Evolutionary conservation across 2,888 invertebrate species (phyloP).

Genomic region (Tigriopus californicus): DNA sequence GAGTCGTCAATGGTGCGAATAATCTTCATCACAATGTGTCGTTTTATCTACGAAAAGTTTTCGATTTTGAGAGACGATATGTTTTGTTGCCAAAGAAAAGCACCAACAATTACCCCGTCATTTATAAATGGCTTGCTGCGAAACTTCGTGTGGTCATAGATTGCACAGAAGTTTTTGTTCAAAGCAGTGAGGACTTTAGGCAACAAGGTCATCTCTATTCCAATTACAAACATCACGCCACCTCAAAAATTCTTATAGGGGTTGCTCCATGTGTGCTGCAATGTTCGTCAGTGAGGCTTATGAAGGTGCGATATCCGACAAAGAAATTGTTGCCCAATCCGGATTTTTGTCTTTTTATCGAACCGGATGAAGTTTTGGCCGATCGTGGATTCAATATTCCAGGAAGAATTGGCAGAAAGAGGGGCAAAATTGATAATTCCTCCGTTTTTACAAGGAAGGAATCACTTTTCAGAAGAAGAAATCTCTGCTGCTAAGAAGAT

Average conservation of each 20-base stretch:
- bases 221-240: not conserved
- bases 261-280: not conserved
- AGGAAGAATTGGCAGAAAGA: not conserved
- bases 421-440: not conserved
- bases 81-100: too few species aligned
- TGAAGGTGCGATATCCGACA: too few species aligned
- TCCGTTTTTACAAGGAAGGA: not conserved
- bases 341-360: too few species aligned
- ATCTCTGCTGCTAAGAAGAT: not conserved
- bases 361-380: too few species aligned
- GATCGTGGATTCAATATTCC: not conserved
- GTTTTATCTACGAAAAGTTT: not conserved
- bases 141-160: not conserved
- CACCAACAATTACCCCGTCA: not conserved
- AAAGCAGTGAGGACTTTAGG: not conserved
- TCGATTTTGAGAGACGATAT: too few species aligned
- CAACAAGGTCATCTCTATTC: not conserved
- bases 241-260: not conserved
- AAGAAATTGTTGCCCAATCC: too few species aligned
- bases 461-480: not conserved
- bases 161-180: not conserved
- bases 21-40: too few species aligned
- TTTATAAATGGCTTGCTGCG: not conserved
- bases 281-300: not conserved
- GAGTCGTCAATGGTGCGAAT: too few species aligned